Evolutionary conservation across 2,797 vertebrate genomes (phyloP).

Genomic region (Sebastes itinus): DNA sequence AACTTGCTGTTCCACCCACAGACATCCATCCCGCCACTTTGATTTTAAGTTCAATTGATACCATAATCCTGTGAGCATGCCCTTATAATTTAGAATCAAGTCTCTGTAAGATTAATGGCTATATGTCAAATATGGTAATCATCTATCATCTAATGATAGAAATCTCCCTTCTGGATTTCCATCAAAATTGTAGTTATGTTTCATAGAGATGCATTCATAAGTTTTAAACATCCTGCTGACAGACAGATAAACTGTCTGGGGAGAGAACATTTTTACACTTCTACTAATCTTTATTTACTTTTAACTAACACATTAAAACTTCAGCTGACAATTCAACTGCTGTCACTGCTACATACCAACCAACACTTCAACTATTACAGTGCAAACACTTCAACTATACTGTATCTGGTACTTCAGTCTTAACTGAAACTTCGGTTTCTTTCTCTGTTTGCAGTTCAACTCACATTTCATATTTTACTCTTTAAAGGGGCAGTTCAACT

Average conservation of each 20-base stretch:
- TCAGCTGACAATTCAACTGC: neutral
- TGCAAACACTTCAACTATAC: neutral
- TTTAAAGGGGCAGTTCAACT: neutral
- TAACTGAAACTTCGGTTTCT: neutral
- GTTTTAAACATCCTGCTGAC: neutral
- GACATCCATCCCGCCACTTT: neutral
- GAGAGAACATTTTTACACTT: neutral
- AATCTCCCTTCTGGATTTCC: neutral
- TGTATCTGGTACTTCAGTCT: neutral
- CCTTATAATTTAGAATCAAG: neutral
- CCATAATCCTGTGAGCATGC: neutral
- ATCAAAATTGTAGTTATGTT: neutral
- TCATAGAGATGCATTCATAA: neutral
- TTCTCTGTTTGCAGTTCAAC: neutral
- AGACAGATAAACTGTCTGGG: neutral
- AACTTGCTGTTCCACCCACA: neutral
- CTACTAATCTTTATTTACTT: neutral
- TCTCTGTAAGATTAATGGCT: slow-evolving; percentile 6
- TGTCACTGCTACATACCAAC: neutral
- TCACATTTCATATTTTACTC: neutral
- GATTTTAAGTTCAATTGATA: neutral
- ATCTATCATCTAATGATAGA: neutral
- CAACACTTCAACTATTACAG: neutral
- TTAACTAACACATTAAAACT: neutral
- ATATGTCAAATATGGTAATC: neutral